Base-by-base conservation (phyloP, 2,113 vertebrate species). In the Tapirus terrestris region DNA sequence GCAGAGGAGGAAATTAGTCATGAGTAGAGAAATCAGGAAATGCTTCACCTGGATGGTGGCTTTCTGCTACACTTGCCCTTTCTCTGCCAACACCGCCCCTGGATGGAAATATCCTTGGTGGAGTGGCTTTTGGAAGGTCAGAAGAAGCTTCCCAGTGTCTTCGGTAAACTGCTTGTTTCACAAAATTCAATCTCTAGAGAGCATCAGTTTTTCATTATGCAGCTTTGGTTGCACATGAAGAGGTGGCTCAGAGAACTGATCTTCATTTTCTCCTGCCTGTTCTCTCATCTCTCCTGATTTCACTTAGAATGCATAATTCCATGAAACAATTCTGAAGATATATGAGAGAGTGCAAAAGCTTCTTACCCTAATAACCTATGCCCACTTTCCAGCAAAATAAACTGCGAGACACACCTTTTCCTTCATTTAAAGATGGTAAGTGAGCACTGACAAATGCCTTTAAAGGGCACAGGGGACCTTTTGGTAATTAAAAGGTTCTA, bases 401-500 rank as follows among this genome's bases (percentile, higher is more conserved):
- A 68, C 39, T 85, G 48, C 63, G 88, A 76, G 60, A 67, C 45
- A 10, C 48, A 96, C 67, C 51, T 43, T 93, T 87, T 63, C 48
- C 39, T 96, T 58, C n/a, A 48, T 93, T 88, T 60, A 70, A 79
- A 95, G 77, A 96, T 17, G 72, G 25, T 96, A 86, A 29, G 56
- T 70, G 56, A 95, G 76, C 67, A 84, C 70, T 88, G 45, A 68
- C 36, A 84, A 63, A 96, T 91, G 45, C 10, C 82, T 97, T 63
- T 90, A 85, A 96, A 97, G 86, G 68, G 31, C 8, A 67, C 6
- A 63, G 43, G 36, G 29, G 61, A 61, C 51, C 25, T 83, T 95
- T 73, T 83, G 88, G 48, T 83, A 75, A 94, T 85, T 96, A 84
- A 94, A 97, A 98, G 96, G 39, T 89, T 97, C 80, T 96, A 97